Evolutionary conservation across 2,888 invertebrate species (phyloP).

Genomic region (Muschampia plurimacula): DNA sequence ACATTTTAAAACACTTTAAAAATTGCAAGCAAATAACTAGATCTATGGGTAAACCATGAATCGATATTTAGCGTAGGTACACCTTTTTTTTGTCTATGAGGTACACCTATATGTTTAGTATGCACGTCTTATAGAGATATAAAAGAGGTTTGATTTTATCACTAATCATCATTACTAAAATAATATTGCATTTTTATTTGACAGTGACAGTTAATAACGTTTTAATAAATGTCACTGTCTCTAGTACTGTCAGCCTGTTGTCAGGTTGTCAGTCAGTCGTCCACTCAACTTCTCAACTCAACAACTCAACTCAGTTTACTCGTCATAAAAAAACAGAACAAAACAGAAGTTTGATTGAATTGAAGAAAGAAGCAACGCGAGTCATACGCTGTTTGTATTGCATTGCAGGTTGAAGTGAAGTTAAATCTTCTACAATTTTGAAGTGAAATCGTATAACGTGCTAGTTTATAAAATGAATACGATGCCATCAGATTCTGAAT

Average conservation of each 20-base stretch:
- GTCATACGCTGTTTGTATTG: not conserved
- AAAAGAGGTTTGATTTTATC: no score
- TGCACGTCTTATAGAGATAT: no score
- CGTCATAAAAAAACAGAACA: no score
- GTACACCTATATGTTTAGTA: no score
- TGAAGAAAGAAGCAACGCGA: not conserved
- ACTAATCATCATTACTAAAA: no score
- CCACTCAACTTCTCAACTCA: no score
- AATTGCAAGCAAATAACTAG: not conserved
- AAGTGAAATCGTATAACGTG: not conserved
- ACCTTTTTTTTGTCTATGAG: no score
- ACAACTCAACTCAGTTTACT: no score
- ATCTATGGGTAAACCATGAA: not conserved
- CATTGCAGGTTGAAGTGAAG: not conserved
- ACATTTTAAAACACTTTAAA: constrained; percentile 11
- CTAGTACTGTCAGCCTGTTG: no score
- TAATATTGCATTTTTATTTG: not conserved
- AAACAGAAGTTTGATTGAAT: not conserved
- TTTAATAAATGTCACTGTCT: no score
- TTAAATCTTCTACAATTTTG: not conserved
- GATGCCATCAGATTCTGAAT: constrained; percentile 73
- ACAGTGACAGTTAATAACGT: not conserved
- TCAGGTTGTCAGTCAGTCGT: no score
- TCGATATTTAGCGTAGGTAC: no score
- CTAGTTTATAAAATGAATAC: constrained; percentile 61